Percentiles rank a stretch among this genome's conserved stretches.
These are phyloP conservation scores for Menura novaehollandiae DNA, from an alignment of 2,113 vertebrate species.

Conservation along the genomic window DNA sequence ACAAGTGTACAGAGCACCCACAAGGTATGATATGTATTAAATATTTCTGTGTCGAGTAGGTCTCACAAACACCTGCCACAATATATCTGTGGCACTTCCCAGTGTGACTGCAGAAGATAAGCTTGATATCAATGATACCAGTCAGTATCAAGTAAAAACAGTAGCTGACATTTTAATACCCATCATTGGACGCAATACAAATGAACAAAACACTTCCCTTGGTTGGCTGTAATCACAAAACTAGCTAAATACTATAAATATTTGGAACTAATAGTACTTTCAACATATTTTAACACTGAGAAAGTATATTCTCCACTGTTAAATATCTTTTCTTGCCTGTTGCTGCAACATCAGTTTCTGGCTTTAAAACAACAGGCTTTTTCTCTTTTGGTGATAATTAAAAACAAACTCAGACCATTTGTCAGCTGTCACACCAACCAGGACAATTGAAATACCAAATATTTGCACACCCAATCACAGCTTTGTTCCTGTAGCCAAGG, in stretches of 20 bases:
- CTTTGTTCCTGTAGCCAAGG: constrained; percentile 62
- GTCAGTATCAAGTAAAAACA: neutral
- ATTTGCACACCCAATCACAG: constrained; percentile 52
- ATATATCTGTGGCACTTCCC: neutral
- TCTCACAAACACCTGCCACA: neutral
- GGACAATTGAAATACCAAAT: constrained; percentile 50
- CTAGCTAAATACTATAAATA: constrained; percentile 22
- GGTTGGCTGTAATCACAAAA: neutral
- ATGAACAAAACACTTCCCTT: neutral
- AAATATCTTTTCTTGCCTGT: constrained; percentile 17
- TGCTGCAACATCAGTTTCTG: constrained; percentile 43
- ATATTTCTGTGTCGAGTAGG: neutral
- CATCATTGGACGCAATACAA: neutral
- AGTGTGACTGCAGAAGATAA: neutral
- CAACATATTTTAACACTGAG: neutral
- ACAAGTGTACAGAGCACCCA: neutral
- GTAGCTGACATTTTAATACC: neutral
- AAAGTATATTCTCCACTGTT: neutral
- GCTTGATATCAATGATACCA: neutral
- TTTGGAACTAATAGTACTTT: constrained; percentile 11
- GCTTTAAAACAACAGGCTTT: constrained; percentile 24
- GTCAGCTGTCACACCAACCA: constrained; percentile 51
- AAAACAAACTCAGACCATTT: constrained; percentile 51
- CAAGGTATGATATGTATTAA: neutral
- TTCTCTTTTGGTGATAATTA: constrained; percentile 59